Conservation (phyloP, 2,888 invertebrate species). For the Cataglyphis altisquamis region DNA sequence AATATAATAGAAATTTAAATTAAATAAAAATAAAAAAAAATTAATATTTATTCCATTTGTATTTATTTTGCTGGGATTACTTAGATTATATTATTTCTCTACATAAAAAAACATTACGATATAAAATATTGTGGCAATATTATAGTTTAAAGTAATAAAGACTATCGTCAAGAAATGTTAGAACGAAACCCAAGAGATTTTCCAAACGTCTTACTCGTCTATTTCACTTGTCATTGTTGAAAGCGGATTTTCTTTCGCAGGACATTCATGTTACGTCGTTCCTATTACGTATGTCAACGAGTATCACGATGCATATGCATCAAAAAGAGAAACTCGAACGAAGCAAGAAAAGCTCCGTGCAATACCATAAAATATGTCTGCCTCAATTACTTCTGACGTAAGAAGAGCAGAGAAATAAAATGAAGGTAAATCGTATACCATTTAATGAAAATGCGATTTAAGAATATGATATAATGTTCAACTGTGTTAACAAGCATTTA, state of each 20-base stretch:
- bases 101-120: not conserved
- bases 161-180: slow-evolving; percentile 21
- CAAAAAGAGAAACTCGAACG: slow-evolving; percentile 36
- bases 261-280: slow-evolving; percentile 44
- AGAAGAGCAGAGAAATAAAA: slow-evolving; percentile 9
- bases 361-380: slow-evolving; percentile 24
- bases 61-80: not conserved
- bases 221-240: slow-evolving; percentile 47
- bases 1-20: not conserved
- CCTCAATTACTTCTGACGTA: slow-evolving; percentile 9
- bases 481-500: not conserved
- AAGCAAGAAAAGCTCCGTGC: slow-evolving; percentile 15
- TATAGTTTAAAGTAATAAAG: slow-evolving; percentile 5
- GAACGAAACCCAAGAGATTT: slow-evolving; percentile 19
- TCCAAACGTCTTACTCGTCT: slow-evolving; percentile 33
- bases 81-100: not conserved
- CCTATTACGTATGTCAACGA: slow-evolving; percentile 44
- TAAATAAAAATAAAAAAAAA: not conserved
- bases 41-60: not conserved
- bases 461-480: not conserved
- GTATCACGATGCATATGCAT: slow-evolving; percentile 23
- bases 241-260: slow-evolving; percentile 34
- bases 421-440: not conserved
- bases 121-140: slow-evolving; percentile 15
- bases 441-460: slow-evolving; percentile 13